Evolutionary conservation across 2,113 vertebrate genomes (phyloP), one percentile per base, ranked within the genome.

Genomic region (Neodon shergylaensis): DNA sequence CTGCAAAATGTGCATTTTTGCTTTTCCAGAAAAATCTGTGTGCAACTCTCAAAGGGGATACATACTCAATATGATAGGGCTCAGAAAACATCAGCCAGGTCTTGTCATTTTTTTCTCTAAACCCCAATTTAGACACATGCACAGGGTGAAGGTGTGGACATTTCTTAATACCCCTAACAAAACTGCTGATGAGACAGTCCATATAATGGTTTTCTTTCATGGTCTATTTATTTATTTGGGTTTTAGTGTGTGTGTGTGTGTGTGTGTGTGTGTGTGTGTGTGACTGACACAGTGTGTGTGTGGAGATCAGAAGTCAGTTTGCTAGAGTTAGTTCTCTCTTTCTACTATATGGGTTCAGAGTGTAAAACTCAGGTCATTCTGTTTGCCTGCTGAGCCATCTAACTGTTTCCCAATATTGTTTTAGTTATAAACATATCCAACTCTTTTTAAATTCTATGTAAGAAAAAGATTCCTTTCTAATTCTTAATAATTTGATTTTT

Each of bases 21-120:
- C 61, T 76, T 91, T 96, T 81, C 39, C 63, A 85, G 72, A 66
- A 90, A 36, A 95, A 90, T 24, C 79, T 49, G 24, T 88, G 54
- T 16, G 17, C 11, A 73, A 77, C 9, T 88, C 73, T 49, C 42
- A 63, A 85, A 77, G 91, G 63, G 54, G 76, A 44, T 7, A 66
- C 39, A 36, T 0, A 10, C 3, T 65, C 4, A 3, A 6, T 42
- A 3, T 33, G 33, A 61, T 28, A 11, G 10, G 16, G 4, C 61
- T 4, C 19, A n/a, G 3, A 21, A 16, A 84, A n/a, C 52, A 70
- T 1, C 5, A 54, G 0, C 0, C 6, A 12, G 36, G 21, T 31
- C 28, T 54, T 54, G 3, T 17, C 36, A 26, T 6, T 10, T 36
- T 36, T 5, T 4, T 5, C 21, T 8, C 12, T 52, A 70, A 85